These are phyloP conservation scores for Halcyon badia DNA, from an alignment of 2,797 vertebrate species.

Conservation along the genomic window DNA sequence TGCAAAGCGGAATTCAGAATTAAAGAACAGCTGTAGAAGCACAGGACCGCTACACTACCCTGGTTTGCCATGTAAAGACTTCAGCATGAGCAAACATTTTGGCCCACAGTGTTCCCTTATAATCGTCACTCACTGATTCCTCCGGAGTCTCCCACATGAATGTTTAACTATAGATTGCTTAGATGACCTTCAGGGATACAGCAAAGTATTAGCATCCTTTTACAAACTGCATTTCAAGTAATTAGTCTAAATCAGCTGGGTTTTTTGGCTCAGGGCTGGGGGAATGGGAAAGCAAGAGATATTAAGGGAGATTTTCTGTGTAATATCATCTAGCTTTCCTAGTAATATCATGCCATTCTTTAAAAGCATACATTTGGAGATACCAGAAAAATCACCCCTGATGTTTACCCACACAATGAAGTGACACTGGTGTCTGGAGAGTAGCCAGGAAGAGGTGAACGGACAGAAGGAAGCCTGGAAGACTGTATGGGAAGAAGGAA, in stretches of 20 bases:
- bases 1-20: neutral
- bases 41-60: neutral
- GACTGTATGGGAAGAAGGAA: neutral
- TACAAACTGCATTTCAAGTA: constrained; percentile 62
- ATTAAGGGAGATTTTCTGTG: neutral
- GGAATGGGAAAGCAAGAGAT: neutral
- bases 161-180: constrained; percentile 37
- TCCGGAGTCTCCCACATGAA: constrained; percentile 13
- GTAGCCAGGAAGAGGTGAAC: neutral
- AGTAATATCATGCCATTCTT: neutral
- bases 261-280: neutral
- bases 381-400: neutral
- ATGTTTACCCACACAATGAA: neutral
- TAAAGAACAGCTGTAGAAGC: neutral
- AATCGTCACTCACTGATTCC: constrained; percentile 12
- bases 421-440: neutral
- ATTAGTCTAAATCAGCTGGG: constrained; percentile 40
- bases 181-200: constrained; percentile 56
- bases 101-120: neutral
- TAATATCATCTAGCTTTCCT: neutral
- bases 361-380: neutral
- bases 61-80: neutral
- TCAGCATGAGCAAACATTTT: neutral
- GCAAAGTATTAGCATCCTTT: constrained; percentile 45
- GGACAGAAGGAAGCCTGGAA: neutral